Evolutionary conservation across 2,113 vertebrate genomes (phyloP), one percentile per base, ranked within the genome.

Genomic region (Blennius ocellaris): DNA sequence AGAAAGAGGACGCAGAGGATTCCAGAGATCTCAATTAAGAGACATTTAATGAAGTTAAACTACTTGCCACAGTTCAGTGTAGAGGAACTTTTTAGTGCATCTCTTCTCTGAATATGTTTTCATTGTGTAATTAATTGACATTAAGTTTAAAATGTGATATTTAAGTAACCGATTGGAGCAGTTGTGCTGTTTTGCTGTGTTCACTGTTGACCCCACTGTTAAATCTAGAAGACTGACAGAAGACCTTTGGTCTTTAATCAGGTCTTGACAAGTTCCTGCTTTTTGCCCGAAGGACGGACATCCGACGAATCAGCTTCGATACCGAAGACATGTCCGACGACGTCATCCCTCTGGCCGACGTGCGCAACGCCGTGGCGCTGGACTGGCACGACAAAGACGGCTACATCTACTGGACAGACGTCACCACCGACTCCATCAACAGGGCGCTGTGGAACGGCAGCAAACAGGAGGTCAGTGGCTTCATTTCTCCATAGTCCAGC

Each of bases 221-320:
- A 91, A 95, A 94, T 74, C 94, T 96, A 96, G 95, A 97, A 94
- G 93, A 95, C 97, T 99, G 97, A 99, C 98, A 97, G 96, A 96
- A 97, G 97, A 96, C 96, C 95, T 97, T 97, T 96, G 97, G 97
- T 98, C 98, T 99, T 99, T 97, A 96, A 99, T 99, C 96, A 99
- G 98, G 98, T 99, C 97, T 99, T 99, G 98, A 99, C 97, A 99
- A 99, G 97, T 99, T 99, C 98, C 98, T 99, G 97, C 98, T 99
- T 99, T 99, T 99, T 99, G 97, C 98, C 95, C 96, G 98, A 99
- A 99, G 97, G 97, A 99, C 98, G 97, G 98, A 99, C 96, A 99
- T 99, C 97, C 96, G 97, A 95, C 97, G 97, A 90, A 95, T 99
- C 97, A 99, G 98, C 95, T 98, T 99, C 45, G 98, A 99, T 89